Percentiles rank a stretch among this genome's conserved stretches.
phyloP scores from a whole-genome alignment of 2,797 vertebrate genomes.

The Paedocypris micromegethes region DNA sequence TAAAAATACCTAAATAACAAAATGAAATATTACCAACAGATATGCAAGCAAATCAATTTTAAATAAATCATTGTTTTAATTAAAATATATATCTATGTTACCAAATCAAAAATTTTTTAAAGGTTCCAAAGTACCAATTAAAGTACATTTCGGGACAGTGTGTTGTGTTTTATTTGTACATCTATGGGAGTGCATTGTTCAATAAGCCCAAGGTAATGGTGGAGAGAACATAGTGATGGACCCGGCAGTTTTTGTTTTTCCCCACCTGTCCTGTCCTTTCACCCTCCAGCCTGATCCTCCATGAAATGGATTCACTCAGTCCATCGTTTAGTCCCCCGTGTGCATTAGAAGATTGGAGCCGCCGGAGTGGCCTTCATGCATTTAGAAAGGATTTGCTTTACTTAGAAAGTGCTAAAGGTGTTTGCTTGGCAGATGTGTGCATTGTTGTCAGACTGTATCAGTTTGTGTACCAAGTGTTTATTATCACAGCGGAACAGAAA shows the following conservation, averaged over 20 bases:
- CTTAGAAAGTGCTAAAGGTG: conserved; percentile 32
- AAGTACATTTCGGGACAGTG: too few species aligned
- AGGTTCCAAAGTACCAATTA: too few species aligned
- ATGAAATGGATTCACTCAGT: conserved; percentile 38
- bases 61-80: too few species aligned
- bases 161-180: too few species aligned
- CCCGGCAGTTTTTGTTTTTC: conserved; percentile 15
- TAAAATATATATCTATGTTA: too few species aligned
- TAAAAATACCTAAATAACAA: too few species aligned
- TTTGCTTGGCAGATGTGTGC: conserved; percentile 11
- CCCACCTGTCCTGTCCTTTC: conserved; percentile 1
- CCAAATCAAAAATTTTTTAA: too few species aligned
- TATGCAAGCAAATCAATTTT: too few species aligned
- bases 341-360: conserved; percentile 33
- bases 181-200: not conserved
- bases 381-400: conserved; percentile 41
- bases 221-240: conserved; percentile 1
- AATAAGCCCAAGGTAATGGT: not conserved
- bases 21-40: too few species aligned
- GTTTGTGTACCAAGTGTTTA: conserved; percentile 15
- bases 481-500: conserved; percentile 20
- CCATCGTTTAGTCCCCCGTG: conserved; percentile 37
- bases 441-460: conserved; percentile 26
- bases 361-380: conserved; percentile 16
- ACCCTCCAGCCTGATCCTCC: conserved; percentile 19